phyloP scores from a whole-genome alignment of 2,888 invertebrate species.

The Drosophila rellima region DNA sequence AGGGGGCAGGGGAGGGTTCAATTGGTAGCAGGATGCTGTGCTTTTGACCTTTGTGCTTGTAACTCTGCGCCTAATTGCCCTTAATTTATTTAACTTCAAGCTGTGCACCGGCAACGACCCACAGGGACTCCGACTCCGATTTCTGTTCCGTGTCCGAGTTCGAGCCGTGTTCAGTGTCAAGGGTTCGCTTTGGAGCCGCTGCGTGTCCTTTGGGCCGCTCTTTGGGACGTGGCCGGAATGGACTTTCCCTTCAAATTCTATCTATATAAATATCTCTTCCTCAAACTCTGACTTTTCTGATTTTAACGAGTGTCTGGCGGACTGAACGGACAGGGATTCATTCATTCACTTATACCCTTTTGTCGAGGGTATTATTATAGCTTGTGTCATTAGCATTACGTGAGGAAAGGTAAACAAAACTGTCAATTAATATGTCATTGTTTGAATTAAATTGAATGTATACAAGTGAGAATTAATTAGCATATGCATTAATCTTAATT shows the following conservation, averaged over 20 bases:
- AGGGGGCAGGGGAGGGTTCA: slow-evolving; percentile 6
- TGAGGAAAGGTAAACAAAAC: slow-evolving; percentile 30
- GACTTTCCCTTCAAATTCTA: slow-evolving; percentile 4
- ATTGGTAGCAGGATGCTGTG: slow-evolving; percentile 48
- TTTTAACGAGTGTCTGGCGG: slow-evolving; percentile 56
- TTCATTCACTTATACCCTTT: slow-evolving; percentile 17
- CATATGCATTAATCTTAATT: slow-evolving; percentile 16
- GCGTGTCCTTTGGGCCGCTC: slow-evolving; percentile 67
- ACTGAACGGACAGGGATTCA: slow-evolving; percentile 3
- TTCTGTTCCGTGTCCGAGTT: neutral
- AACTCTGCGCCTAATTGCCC: slow-evolving; percentile 78
- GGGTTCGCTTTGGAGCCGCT: slow-evolving; percentile 62
- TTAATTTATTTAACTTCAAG: slow-evolving; percentile 81
- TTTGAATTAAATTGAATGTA: neutral
- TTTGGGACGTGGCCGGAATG: slow-evolving; percentile 48
- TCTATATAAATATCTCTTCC: slow-evolving; percentile 12
- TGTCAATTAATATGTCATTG: slow-evolving; percentile 22
- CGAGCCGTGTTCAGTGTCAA: slow-evolving; percentile 61
- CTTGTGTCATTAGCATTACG: slow-evolving; percentile 27
- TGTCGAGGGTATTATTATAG: slow-evolving; percentile 20
- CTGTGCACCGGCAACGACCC: slow-evolving; percentile 58
- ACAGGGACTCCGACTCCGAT: slow-evolving; percentile 11
- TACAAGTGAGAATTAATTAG: slow-evolving; percentile 16
- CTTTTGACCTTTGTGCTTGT: slow-evolving; percentile 70
- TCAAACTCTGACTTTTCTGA: slow-evolving; percentile 9